phyloP scores from a whole-genome alignment of 2,113 vertebrate genomes.

The Podocnemis expansa region DNA sequence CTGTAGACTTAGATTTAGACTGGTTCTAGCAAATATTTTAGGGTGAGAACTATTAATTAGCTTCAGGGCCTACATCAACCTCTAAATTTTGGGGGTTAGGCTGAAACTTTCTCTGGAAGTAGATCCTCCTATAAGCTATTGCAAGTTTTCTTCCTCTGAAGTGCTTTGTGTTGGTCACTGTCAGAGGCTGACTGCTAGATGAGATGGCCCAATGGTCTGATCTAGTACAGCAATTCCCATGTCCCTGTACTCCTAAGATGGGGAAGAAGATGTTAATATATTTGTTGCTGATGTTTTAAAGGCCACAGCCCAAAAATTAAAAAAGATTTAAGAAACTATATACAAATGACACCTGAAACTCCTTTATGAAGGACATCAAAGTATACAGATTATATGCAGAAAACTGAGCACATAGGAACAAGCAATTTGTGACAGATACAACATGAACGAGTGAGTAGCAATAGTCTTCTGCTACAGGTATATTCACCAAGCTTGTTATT shows the following conservation, averaged over 20 bases:
- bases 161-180: neutral
- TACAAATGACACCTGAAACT: neutral
- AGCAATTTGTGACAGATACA: neutral
- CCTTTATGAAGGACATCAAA: neutral
- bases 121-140: neutral
- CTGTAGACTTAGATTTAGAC: neutral
- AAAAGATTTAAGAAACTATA: neutral
- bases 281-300: neutral
- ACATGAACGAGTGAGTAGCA: neutral
- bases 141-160: neutral
- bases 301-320: neutral
- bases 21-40: neutral
- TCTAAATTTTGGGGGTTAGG: neutral
- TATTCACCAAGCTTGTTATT: fast-evolving
- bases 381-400: neutral
- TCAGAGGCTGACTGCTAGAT: neutral
- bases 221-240: neutral
- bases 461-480: neutral
- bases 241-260: neutral
- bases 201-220: fast-evolving
- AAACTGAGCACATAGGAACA: neutral
- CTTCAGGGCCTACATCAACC: neutral
- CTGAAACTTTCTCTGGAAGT: neutral
- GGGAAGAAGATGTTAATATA: neutral
- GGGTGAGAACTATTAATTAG: neutral